phyloP scores from a whole-genome alignment of 2,113 vertebrate genomes.

The Trogon melanurus region DNA sequence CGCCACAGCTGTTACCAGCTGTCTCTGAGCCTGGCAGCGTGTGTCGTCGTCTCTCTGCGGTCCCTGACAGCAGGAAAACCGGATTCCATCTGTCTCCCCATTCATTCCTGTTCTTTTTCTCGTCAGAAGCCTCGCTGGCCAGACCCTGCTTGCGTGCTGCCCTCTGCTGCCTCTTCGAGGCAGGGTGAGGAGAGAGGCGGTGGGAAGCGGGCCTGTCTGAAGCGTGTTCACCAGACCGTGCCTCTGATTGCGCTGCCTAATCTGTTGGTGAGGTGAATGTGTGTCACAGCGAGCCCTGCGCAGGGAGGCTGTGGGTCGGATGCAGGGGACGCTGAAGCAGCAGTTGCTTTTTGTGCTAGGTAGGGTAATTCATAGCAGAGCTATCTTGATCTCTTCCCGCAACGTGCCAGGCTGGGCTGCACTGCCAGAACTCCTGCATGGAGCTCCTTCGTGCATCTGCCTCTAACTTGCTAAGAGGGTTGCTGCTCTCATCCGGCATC shows the following conservation, averaged over 20 bases:
- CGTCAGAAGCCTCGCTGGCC: background rate
- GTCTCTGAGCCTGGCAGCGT: background rate
- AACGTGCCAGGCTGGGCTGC: background rate
- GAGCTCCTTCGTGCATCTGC: background rate
- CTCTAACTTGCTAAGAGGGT: background rate
- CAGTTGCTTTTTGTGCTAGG: background rate
- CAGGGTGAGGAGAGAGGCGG: background rate
- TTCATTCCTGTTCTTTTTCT: background rate
- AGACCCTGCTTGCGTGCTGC: constrained; percentile 7
- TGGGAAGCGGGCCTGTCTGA: accelerated
- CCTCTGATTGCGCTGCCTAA: accelerated
- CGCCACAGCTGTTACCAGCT: constrained; percentile 22
- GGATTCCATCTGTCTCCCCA: constrained; percentile 10
- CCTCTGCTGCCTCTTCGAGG: background rate
- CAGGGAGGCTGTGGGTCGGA: background rate
- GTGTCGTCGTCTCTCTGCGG: accelerated
- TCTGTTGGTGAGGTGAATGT: background rate
- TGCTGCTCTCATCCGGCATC: background rate
- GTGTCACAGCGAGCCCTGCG: accelerated
- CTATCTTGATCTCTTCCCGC: background rate
- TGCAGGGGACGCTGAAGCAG: background rate
- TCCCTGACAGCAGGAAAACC: background rate
- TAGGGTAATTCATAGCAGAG: accelerated
- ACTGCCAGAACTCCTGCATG: accelerated
- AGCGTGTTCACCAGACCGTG: accelerated